These are phyloP conservation scores for Acropora tenuis DNA, from an alignment of 64 coral and sea anemone species.

Conservation along the genomic window DNA sequence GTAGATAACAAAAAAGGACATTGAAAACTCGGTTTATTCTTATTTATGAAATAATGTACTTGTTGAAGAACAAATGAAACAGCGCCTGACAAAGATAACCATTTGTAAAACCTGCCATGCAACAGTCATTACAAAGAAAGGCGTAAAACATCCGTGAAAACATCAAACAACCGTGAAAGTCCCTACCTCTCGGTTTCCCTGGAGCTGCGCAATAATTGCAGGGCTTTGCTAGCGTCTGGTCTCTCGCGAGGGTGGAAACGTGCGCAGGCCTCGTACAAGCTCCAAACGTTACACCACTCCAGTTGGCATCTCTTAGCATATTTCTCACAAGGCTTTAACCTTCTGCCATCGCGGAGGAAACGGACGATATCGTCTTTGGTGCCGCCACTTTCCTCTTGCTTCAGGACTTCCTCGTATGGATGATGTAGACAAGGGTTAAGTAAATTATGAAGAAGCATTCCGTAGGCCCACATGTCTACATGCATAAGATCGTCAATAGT, in stretches of 20 bases:
- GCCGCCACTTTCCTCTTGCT: constrained; percentile 2
- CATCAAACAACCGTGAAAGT: not conserved
- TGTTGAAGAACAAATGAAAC: no score
- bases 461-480: constrained; percentile 60
- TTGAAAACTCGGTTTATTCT: no score
- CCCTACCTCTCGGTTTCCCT: not conserved
- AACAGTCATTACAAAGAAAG: no score
- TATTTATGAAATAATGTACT: no score
- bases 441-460: constrained; percentile 45
- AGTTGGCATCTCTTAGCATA: constrained; percentile 21
- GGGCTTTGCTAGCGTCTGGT: constrained; percentile 16
- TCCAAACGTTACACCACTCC: constrained; percentile 47
- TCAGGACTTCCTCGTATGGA: constrained; percentile 41
- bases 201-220: constrained; percentile 14
- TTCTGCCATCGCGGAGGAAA: constrained; percentile 39
- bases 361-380: constrained; percentile 40
- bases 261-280: constrained; percentile 31
- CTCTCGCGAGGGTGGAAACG: constrained; percentile 5
- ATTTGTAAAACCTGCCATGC: no score
- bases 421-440: constrained; percentile 33
- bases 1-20: no score
- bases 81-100: no score
- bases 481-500: constrained; percentile 31
- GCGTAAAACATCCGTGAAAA: not conserved
- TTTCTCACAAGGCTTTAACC: constrained; percentile 18